Conservation (phyloP, 1,140 invertebrate species). For the Chionoecetes opilio region DNA sequence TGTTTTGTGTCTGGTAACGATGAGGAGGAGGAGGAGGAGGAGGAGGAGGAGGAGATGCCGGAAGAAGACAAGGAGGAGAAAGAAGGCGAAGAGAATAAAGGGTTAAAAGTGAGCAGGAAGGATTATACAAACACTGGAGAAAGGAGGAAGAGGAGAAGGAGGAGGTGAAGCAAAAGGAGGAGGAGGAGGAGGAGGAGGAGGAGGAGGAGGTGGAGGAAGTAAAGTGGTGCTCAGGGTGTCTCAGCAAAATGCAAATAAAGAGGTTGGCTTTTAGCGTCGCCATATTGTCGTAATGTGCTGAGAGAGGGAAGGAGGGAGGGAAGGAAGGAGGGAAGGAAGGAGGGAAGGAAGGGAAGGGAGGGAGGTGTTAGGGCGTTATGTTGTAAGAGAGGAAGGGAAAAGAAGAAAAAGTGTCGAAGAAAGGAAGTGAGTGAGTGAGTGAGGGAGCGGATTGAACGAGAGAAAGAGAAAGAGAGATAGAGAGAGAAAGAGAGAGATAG, state of each 20-base stretch:
- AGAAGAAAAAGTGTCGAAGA: neutral
- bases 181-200: neutral
- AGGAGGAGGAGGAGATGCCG: neutral
- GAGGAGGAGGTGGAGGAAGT: slow-evolving; percentile 16
- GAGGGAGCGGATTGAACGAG: neutral
- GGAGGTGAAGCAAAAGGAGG: too few relatives aligned
- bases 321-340: neutral
- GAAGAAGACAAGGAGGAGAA: neutral
- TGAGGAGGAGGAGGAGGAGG: neutral
- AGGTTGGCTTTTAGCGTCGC: slow-evolving; percentile 62
- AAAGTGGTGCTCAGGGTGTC: slow-evolving; percentile 28
- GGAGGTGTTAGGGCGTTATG: neutral
- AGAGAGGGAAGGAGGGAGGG: neutral
- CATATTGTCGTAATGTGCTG: slow-evolving; percentile 63
- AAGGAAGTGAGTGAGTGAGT: neutral
- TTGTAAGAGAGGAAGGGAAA: neutral
- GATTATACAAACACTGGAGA: neutral
- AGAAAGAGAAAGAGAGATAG: neutral
- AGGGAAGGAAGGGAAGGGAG: neutral
- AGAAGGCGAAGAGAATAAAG: neutral
- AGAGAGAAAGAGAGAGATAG: neutral
- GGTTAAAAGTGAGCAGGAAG: neutral
- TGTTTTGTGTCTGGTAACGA: neutral
- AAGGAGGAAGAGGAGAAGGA: neutral
- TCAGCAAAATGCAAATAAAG: slow-evolving; percentile 66